Evolutionary conservation across 2,888 invertebrate species (phyloP).

Genomic region (Drosophila silvestris): DNA sequence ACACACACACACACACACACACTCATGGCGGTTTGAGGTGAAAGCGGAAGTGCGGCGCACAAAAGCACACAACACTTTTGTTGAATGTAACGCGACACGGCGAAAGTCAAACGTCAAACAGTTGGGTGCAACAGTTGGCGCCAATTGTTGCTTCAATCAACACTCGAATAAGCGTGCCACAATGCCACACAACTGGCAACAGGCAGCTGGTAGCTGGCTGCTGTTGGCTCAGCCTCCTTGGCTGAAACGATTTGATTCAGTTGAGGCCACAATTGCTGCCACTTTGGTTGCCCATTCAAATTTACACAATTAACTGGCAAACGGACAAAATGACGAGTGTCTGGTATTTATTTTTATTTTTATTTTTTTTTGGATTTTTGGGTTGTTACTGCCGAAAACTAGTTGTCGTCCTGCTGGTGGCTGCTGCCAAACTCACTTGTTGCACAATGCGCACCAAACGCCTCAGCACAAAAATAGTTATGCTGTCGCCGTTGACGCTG

Average conservation of each 20-base stretch:
- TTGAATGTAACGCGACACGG: slow-evolving; percentile 53
- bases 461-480: slow-evolving; percentile 74
- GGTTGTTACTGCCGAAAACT: slow-evolving; percentile 67
- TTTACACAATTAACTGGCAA: slow-evolving; percentile 62
- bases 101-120: slow-evolving; percentile 53
- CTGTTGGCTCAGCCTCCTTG: slow-evolving; percentile 23
- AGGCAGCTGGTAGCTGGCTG: slow-evolving; percentile 13
- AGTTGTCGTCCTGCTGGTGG: slow-evolving; percentile 84
- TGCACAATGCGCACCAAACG: slow-evolving; percentile 84
- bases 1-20: not conserved
- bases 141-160: slow-evolving; percentile 78
- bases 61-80: slow-evolving; percentile 71
- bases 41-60: slow-evolving; percentile 53
- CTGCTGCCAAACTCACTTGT: slow-evolving; percentile 86
- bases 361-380: slow-evolving; percentile 5
- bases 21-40: not conserved
- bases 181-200: slow-evolving; percentile 42
- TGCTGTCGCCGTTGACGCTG: slow-evolving; percentile 61
- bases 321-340: slow-evolving; percentile 28
- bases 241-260: slow-evolving; percentile 48
- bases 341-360: slow-evolving; percentile 5
- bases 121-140: slow-evolving; percentile 72
- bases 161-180: slow-evolving; percentile 61
- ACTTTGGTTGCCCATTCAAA: slow-evolving; percentile 58
- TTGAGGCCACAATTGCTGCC: slow-evolving; percentile 52